Percentiles rank a stretch among this genome's conserved stretches.
Evolutionary conservation across 2,113 vertebrate species (phyloP).

Genomic region (Setophaga coronata): DNA sequence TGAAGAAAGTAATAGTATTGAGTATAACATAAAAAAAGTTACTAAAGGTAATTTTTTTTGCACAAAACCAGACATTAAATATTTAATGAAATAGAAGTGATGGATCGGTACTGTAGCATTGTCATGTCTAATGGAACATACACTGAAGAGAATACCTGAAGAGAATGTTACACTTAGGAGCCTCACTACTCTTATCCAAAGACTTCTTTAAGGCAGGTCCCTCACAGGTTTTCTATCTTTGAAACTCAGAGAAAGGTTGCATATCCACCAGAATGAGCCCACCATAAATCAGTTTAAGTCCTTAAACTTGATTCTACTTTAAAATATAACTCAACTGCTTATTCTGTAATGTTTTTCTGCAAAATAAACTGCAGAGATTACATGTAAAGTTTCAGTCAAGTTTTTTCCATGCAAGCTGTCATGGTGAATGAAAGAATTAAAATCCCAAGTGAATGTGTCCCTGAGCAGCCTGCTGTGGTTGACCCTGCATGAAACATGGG

Average conservation of each 20-base stretch:
- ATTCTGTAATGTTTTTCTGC: neutral
- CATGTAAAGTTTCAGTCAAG: neutral
- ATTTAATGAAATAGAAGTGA: neutral
- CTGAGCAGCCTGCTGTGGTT: neutral
- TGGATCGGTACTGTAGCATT: neutral
- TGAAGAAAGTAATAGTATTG: neutral
- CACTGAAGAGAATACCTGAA: neutral
- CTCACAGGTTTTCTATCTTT: neutral
- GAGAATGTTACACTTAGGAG: neutral
- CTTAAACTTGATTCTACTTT: neutral
- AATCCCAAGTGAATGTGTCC: fast-evolving
- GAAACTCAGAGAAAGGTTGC: neutral
- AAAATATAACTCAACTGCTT: neutral
- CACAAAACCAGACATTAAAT: neutral
- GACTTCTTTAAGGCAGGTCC: neutral
- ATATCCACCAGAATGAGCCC: neutral
- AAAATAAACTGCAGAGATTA: neutral
- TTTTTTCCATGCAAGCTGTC: neutral
- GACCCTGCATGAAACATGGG: neutral
- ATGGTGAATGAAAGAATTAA: neutral
- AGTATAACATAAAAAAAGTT: neutral
- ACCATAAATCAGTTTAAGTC: neutral
- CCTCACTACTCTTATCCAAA: neutral
- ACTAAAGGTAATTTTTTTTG: neutral
- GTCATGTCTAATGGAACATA: neutral